Conservation (phyloP, 2,888 invertebrate genomes). For the Cyclophora punctaria region DNA sequence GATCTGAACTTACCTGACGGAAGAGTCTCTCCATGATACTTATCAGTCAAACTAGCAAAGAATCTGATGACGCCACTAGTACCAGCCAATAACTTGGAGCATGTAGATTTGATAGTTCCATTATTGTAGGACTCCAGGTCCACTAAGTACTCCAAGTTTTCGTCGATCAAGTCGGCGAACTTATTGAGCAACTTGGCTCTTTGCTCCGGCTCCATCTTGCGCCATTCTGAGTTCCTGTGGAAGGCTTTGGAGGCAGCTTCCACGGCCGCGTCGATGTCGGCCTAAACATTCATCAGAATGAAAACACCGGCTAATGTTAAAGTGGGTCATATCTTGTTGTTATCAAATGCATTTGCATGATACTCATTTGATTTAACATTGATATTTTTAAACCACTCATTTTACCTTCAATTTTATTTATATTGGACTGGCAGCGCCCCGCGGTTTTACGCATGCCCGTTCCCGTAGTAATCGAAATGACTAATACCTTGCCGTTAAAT, state of each 20-base stretch:
- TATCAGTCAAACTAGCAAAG: constrained; percentile 93
- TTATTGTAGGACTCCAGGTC: constrained; percentile 93
- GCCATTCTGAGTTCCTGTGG: constrained; percentile 80
- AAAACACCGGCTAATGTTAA: too few relatives aligned
- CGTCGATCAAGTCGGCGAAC: constrained; percentile 85
- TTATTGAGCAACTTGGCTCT: constrained; percentile 82
- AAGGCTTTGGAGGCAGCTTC: constrained; percentile 84
- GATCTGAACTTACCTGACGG: constrained; percentile 11
- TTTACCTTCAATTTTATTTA: not conserved
- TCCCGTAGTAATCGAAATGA: too few relatives aligned
- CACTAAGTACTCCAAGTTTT: constrained; percentile 82
- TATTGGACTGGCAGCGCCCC: too few relatives aligned
- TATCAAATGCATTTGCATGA: too few relatives aligned
- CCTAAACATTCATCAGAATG: constrained; percentile 36
- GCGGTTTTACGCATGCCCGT: too few relatives aligned
- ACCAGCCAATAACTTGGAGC: too few relatives aligned
- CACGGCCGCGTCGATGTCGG: constrained; percentile 85
- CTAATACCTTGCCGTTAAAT: too few relatives aligned
- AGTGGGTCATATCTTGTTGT: too few relatives aligned
- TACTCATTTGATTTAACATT: too few relatives aligned
- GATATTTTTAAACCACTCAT: too few relatives aligned
- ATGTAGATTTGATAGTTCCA: constrained; percentile 56
- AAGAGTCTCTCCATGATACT: constrained; percentile 80
- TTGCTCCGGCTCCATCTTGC: constrained; percentile 86
- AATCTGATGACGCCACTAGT: constrained; percentile 77